A percentile compares a stretch with the other conserved stretches of the same genome.
phyloP scores from a whole-genome alignment of 2,888 invertebrate species.

The Cerceris ruficornis region DNA sequence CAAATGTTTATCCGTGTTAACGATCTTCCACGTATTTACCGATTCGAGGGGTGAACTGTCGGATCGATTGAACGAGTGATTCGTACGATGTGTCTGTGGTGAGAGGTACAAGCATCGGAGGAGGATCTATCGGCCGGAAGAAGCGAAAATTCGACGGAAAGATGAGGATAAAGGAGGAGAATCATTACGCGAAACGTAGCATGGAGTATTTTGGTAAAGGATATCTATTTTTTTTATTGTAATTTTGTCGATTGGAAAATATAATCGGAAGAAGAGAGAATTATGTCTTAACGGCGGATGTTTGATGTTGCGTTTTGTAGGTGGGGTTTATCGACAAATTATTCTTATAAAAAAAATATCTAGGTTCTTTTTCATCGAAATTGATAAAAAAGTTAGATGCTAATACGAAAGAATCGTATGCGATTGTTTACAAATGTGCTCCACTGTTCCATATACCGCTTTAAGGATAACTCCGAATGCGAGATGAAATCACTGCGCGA shows the following conservation, averaged over 20 bases:
- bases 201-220: constrained; percentile 75
- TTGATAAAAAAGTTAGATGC: constrained; percentile 5
- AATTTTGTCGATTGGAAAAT: neutral
- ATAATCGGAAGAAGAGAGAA: neutral
- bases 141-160: constrained; percentile 18
- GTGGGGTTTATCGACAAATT: no score
- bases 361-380: no score
- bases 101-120: neutral
- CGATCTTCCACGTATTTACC: neutral
- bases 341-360: no score
- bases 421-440: constrained; percentile 53
- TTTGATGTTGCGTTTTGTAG: no score
- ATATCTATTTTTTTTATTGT: constrained; percentile 4
- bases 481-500: constrained; percentile 3
- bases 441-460: constrained; percentile 49
- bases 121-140: neutral
- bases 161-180: constrained; percentile 78
- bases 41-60: neutral
- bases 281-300: neutral
- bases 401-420: neutral
- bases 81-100: constrained; percentile 5
- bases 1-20: neutral
- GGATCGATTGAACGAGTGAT: neutral
- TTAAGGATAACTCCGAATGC: constrained; percentile 18
- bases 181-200: constrained; percentile 73